Base-by-base conservation (phyloP, 2,113 vertebrate species). In the Stigmatopora nigra region DNA sequence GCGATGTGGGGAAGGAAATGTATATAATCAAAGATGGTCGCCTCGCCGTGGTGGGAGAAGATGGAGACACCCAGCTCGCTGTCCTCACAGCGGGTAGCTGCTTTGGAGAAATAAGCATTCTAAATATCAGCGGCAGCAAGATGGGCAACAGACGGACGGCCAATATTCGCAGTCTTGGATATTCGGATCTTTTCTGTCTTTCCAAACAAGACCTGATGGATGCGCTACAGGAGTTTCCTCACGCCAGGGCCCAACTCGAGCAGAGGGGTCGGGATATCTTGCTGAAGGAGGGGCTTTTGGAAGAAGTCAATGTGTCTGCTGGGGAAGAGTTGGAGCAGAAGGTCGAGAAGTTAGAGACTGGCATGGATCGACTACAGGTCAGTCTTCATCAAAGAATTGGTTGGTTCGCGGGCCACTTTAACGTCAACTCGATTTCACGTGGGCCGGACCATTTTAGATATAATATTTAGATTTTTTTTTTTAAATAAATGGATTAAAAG, bases 11-110 rank as follows among this genome's bases (percentile, higher is more conserved):
- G 25, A 96, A 95, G 69, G 97, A 99, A 85, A 97, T 99, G 97
- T 99, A 99, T 74, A 99, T 99, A 63, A 95, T 99, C 63, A 98
- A 98, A 86, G 96, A 99, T 59, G 96, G 96, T 31, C 93, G 89
- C 63, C 85, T 99, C 73, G 96, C 95, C 0, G 96, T 98, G 73
- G 95, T 98, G 62, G 95, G 90, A 0, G 95, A 98, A 7, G 95
- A 99, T 0, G 95, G 96, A 0, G 59, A 67, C 4, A 96, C 93
- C 6, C 94, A 97, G 80, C 93, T 92, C 0, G 95, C 94, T 6
- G 68, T 94, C 52, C 89, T 99, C 45, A 96, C 92, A 0, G 81
- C 93, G 0, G 95, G 96, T n/a, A 92, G 94, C 85, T 98, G 95
- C 82, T 99, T 99, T 55, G 96, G 96, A 0, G 95, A 99, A 84